These are phyloP conservation scores for Catagonus wagneri DNA, from an alignment of 2,113 vertebrate species.

Conservation along the genomic window DNA sequence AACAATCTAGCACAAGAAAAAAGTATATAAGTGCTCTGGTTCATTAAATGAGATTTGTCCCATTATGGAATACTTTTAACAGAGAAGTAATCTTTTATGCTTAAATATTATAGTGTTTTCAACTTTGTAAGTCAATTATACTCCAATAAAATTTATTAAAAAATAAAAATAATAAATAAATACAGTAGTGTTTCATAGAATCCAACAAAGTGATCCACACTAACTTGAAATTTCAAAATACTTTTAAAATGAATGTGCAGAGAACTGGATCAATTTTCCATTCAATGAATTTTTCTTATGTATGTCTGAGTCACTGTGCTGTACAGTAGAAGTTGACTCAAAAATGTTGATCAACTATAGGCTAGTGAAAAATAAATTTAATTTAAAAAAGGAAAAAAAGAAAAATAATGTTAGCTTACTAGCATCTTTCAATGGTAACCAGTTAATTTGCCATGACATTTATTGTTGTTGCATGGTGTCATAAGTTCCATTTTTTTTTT, in stretches of 20 bases:
- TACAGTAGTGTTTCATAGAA: neutral
- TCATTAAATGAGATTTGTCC: slow-evolving; percentile 17
- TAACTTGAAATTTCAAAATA: slow-evolving; percentile 12
- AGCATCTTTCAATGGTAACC: neutral
- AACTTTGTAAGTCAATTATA: too few relatives aligned
- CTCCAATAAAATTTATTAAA: too few relatives aligned
- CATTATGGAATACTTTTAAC: neutral
- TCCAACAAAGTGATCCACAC: slow-evolving; percentile 22
- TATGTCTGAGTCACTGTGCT: too few relatives aligned
- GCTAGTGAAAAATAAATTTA: too few relatives aligned
- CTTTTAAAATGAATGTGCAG: slow-evolving; percentile 10
- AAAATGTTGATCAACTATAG: too few relatives aligned
- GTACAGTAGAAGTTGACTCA: too few relatives aligned
- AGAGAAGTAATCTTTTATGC: neutral
- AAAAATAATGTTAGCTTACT: neutral
- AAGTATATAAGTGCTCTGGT: neutral
- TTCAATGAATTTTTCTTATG: too few relatives aligned
- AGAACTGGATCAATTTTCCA: neutral
- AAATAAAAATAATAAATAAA: neutral
- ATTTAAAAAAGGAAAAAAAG: too few relatives aligned
- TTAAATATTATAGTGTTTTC: slow-evolving; percentile 11
- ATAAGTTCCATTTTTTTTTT: neutral
- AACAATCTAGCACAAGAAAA: neutral
- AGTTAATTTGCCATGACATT: neutral
- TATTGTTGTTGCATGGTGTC: neutral